Evolutionary conservation across 2,888 invertebrate species (phyloP).

Genomic region (Shargacucullia verbasci): DNA sequence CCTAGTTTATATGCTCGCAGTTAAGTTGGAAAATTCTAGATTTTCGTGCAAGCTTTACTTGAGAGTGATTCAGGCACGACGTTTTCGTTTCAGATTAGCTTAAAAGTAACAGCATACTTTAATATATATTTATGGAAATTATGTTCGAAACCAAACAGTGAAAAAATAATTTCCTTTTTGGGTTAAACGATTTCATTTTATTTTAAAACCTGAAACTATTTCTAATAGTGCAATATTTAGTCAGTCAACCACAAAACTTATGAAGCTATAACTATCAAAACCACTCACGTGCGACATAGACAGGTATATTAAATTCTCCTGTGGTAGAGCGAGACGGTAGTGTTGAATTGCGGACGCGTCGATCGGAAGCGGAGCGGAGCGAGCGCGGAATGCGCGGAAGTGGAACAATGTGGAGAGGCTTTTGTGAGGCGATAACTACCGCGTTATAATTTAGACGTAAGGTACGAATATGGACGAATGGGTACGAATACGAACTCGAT

Average conservation of each 20-base stretch:
- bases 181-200: conserved; percentile 6
- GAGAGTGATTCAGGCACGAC: neutral
- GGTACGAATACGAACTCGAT: conserved; percentile 23
- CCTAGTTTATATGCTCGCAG: conserved; percentile 5
- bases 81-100: conserved; percentile 13
- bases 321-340: conserved; percentile 32
- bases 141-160: too few species aligned
- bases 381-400: conserved; percentile 57
- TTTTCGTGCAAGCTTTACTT: conserved; percentile 27
- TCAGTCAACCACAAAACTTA: conserved; percentile 35
- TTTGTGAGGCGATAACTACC: conserved; percentile 61
- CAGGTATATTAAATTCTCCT: conserved; percentile 6
- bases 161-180: conserved; percentile 1
- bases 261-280: conserved; percentile 46
- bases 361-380: conserved; percentile 59
- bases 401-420: conserved; percentile 59
- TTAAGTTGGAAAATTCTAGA: conserved; percentile 29
- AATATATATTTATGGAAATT: too few species aligned
- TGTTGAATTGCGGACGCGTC: conserved; percentile 43
- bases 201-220: conserved; percentile 22
- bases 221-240: conserved; percentile 43
- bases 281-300: conserved; percentile 29
- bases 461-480: conserved; percentile 31
- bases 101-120: conserved; percentile 7
- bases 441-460: conserved; percentile 53